Percentiles rank a stretch among this genome's conserved stretches.
phyloP scores from a whole-genome alignment of 2,797 vertebrate species.

The Sebastes glaucus region DNA sequence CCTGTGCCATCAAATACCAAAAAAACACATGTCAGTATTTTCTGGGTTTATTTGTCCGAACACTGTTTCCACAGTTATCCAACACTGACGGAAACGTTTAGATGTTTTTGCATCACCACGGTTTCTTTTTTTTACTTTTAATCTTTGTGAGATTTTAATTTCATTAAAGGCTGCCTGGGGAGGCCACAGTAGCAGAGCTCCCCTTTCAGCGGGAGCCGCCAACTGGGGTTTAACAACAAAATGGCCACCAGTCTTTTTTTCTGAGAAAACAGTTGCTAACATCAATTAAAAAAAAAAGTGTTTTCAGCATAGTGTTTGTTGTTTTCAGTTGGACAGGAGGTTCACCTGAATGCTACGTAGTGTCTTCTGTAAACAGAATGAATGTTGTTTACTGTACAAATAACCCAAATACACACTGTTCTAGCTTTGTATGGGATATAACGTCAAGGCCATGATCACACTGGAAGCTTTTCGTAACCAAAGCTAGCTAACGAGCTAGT shows the following conservation, averaged over 20 bases:
- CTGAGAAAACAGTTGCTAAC: not conserved
- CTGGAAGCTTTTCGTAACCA: not conserved
- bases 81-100: not conserved
- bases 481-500: no score
- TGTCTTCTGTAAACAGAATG: not conserved
- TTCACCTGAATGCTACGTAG: not conserved
- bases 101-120: not conserved
- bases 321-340: not conserved
- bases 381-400: not conserved
- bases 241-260: not conserved
- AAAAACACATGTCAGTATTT: conserved; percentile 21
- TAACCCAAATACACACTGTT: not conserved
- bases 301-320: not conserved
- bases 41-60: not conserved
- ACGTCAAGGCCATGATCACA: not conserved
- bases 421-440: not conserved
- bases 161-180: not conserved
- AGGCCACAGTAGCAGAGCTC: not conserved
- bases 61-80: not conserved
- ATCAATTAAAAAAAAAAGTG: not conserved
- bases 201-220: not conserved
- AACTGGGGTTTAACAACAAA: not conserved
- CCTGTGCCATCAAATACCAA: conserved; percentile 10
- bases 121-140: not conserved
- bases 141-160: not conserved